Base-by-base conservation (phyloP, 2,113 vertebrate genomes). In the Anolis sagrei region DNA sequence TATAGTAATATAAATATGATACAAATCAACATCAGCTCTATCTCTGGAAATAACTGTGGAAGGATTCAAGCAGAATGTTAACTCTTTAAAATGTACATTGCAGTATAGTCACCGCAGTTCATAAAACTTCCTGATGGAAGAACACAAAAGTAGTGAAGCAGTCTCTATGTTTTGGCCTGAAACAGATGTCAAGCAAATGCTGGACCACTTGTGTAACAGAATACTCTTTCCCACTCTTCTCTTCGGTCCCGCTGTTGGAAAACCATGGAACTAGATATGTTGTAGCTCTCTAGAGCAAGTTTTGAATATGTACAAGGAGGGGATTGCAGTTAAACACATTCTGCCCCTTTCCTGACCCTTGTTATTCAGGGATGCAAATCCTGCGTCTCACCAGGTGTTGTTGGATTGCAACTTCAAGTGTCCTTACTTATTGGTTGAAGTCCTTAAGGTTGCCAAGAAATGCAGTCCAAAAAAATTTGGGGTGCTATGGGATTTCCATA, bases 1-100 rank as follows among this genome's bases (percentile, higher is more conserved):
- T 76, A 49, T 92, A 88, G 81, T 87, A 87, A 82, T 92, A 74
- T 74, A 64, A 86, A 86, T 74, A 79, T 49, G 29, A 80, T 86
- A 74, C 36, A 62, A 83, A 89, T 85, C 69, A 92, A 49, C 25
- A 66, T 51, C 81, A 13, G 83, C 72, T 79, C 23, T 69, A 49
- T 92, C 79, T 76, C 76, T 54, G 79, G 74, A 86, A 72, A 80
- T 74, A 68, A 64, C 61, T 51, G 5, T n/a, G 36, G 74, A 79
- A 76, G 39, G 62, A 86, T 25, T 54, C 64, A 86, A 66, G 36
- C 8, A 27, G 58, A 81, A 75, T 13, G 29, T 64, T 83, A 66
- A 29, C 25, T 66, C 8, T 25, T 77, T 79, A 25, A 61, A 54
- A 64, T 36, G 10, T 34, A 62, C 29, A 10, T 21, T 72, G 54